These are phyloP conservation scores for Dipodomys ordii DNA, from an alignment of 2,113 vertebrate genomes.

Conservation along the genomic window DNA sequence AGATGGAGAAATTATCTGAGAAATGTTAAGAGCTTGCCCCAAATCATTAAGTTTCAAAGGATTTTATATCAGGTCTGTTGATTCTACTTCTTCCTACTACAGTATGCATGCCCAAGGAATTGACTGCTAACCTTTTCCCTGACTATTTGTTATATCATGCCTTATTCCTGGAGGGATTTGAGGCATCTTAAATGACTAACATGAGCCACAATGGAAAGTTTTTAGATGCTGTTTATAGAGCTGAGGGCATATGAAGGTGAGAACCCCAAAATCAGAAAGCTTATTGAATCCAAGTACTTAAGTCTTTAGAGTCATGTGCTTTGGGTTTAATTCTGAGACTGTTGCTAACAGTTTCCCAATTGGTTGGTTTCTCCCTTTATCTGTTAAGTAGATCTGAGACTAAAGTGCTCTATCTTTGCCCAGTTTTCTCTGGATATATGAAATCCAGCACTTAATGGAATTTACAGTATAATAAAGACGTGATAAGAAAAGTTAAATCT, in stretches of 20 bases:
- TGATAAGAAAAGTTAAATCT: constrained; percentile 43
- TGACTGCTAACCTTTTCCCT: constrained; percentile 9
- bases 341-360: constrained; percentile 34
- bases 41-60: constrained; percentile 24
- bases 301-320: neutral
- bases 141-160: constrained; percentile 23
- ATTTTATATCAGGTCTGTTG: constrained; percentile 32
- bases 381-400: constrained; percentile 10
- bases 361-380: neutral
- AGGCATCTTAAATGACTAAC: constrained; percentile 3
- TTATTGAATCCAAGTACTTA: neutral
- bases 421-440: constrained; percentile 11
- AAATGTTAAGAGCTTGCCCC: neutral
- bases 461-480: neutral
- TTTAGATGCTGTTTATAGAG: constrained; percentile 44
- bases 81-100: neutral
- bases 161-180: constrained; percentile 50
- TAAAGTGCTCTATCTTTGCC: neutral
- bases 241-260: constrained; percentile 19
- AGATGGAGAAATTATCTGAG: constrained; percentile 28
- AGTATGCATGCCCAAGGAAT: neutral
- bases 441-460: constrained; percentile 7
- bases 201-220: neutral
- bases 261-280: constrained; percentile 27
- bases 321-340: neutral